Base-by-base conservation (phyloP, 2,888 invertebrate species). In the Luffia ferchaultella region DNA sequence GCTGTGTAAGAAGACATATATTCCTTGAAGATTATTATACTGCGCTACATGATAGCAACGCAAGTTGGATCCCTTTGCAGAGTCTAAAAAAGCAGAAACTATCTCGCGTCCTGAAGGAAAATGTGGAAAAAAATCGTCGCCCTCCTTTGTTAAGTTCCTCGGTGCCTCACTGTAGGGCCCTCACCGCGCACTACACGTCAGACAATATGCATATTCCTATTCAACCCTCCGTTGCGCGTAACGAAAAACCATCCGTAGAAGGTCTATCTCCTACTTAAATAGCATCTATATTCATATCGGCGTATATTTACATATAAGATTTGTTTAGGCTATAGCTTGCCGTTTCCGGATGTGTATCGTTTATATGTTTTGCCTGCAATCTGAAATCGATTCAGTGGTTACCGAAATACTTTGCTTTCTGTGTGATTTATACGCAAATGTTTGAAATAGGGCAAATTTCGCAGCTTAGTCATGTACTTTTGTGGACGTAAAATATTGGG, bases 251-350 rank as follows among this genome's bases (percentile, higher is more conserved):
- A 3, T n/a, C 43, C 30, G 12, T 42, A 42, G 17, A 16, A 42
- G 16, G 7, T 42, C 3, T 16, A 64, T 67, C 18, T 41, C 17
- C 76, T 76, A 71, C 77, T 82, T 82, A 76, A 68, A 72, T 62
- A 61, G 62, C 77, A 79, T 82, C 82, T 82, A 76, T 79, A 82
- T 80, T 80, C 82, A 82, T 80, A 80, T 76, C 76, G 72, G 72
- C 73, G 61, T 65, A 71, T 78, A 79, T 82, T 80, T 80, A 79
- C 79, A 30, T 30, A 30, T 12, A 12, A 3, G 30, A 7, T 30
- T 12, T 30, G 30, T 30, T 30, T 30, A 30, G 30, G 30, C 5
- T 12, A 30, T 12, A 30, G 30, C 30, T 7, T 30, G 30, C 30
- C 12, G 30, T 30, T 30, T 7, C 30, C 30, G 30, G 12, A 30